Evolutionary conservation across 2,113 vertebrate genomes (phyloP), one percentile per base, ranked within the genome.

Genomic region (Orcinus orca): DNA sequence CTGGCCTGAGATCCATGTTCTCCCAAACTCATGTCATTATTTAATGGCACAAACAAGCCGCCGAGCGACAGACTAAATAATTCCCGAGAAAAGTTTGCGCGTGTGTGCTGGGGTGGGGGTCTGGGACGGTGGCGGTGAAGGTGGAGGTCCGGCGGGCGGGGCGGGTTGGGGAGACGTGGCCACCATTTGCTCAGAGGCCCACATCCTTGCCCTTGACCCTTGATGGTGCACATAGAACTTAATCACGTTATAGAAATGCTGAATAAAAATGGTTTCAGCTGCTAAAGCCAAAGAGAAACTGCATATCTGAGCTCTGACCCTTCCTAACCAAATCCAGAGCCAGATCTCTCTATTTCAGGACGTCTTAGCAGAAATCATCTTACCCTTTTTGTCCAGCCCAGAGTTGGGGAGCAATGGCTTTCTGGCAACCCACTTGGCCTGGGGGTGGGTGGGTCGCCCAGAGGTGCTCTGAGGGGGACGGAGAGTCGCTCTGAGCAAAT

Each of bases 271-370:
- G 36, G 62, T 81, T 93, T 88, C 68, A 63, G 36, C 73, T 55
- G 74, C 73, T 91, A 68, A 81, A 53, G 83, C 93, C 90, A 97
- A 96, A 92, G 97, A 97, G 97, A 98, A 98, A 96, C 73, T 9
- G 80, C 92, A 77, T 81, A 85, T 93, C 88, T 97, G 98, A 98
- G 97, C 97, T 97, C 96, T 97, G 98, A 97, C 98, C 98, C 95
- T 97, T 84, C 88, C 92, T 97, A 97, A 97, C 94, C 0, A 0
- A 88, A 91, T 96, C 98, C 97, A 98, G 97, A 96, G 26, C 60
- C 17, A 8, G 25, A 17, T 65, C 90, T 88, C 91, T 97, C 97
- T 88, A 26, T 88, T 93, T 95, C 63, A 93, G 96, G 36, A 0
- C 86, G 83, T 94, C 96, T 97, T 65, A 67, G 53, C 81, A 14